Evolutionary conservation across 2,797 vertebrate genomes (phyloP), one percentile per base, ranked within the genome.

Genomic region (Crocidura indochinensis): DNA sequence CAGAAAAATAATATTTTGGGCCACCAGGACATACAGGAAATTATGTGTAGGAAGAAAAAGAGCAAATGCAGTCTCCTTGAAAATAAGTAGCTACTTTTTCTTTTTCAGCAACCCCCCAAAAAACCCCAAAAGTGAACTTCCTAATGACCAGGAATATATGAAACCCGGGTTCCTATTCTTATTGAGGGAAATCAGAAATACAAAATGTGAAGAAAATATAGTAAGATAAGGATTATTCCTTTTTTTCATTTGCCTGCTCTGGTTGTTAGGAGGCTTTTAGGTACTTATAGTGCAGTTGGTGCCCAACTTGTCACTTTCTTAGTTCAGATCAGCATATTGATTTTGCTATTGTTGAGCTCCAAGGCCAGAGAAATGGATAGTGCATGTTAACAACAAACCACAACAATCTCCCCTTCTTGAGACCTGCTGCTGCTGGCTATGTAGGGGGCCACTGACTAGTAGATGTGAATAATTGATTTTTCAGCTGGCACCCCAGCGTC

Each of bases 401-500:
- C 83, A 94, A 86, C 68, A 60, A 77, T 96, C 87, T 94, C 56
- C 15, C 31, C 82, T 97, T 97, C 92, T 84, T 62, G 92, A 0
- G 46, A 93, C 84, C 88, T 96, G 95, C 94, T 1, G 87, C 79
- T 29, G 19, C 69, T 96, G 87, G 75, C 93, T 91, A 82, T 88
- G 93, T 91, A 95, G 93, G 93, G 85, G 96, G 92, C 68, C 96
- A 85, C 56, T 88, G 81, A 69, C 75, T 87, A 93, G 84, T 79
- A 97, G 87, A 97, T 96, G 91, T 85, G 96, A 97, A 96, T 96
- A 98, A 97, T 84, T 97, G 97, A 98, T 97, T 97, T 97, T 97
- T 88, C 91, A 96, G 86, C 91, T 77, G 96, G 92, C 91, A 12
- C 95, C 95, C 94, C 72, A 88, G 96, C 26, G 85, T 90, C 95